phyloP scores from a whole-genome alignment of 2,113 vertebrate species.

The Pedetes capensis region DNA sequence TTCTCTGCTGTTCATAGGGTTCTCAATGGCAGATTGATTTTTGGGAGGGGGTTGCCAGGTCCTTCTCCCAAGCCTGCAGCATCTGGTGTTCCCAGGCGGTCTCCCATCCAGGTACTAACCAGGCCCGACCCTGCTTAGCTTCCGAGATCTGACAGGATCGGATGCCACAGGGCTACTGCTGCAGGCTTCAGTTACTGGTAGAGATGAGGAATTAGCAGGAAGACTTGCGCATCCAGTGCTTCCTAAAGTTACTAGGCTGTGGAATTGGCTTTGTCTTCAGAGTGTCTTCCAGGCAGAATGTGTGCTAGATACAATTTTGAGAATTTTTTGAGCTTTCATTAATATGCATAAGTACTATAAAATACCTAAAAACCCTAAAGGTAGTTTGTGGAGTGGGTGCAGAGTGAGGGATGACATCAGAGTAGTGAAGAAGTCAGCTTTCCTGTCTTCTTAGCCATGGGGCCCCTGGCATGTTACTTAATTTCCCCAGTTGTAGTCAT shows the following conservation, averaged over 20 bases:
- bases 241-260: neutral
- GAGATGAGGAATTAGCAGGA: neutral
- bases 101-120: too few relatives aligned
- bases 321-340: neutral
- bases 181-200: too few relatives aligned
- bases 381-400: neutral
- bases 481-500: neutral
- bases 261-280: neutral
- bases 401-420: neutral
- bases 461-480: neutral
- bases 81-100: too few relatives aligned
- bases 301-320: neutral
- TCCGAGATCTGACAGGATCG: too few relatives aligned
- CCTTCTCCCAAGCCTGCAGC: too few relatives aligned
- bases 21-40: too few relatives aligned
- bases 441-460: neutral
- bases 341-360: neutral
- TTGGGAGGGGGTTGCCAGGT: too few relatives aligned
- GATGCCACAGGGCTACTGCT: too few relatives aligned
- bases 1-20: too few relatives aligned
- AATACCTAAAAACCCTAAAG: neutral
- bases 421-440: neutral
- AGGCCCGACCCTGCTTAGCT: too few relatives aligned
- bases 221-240: neutral
- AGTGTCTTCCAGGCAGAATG: neutral